Base-by-base conservation (phyloP, 1,140 invertebrate species). In the Oncopeltus fasciatus region DNA sequence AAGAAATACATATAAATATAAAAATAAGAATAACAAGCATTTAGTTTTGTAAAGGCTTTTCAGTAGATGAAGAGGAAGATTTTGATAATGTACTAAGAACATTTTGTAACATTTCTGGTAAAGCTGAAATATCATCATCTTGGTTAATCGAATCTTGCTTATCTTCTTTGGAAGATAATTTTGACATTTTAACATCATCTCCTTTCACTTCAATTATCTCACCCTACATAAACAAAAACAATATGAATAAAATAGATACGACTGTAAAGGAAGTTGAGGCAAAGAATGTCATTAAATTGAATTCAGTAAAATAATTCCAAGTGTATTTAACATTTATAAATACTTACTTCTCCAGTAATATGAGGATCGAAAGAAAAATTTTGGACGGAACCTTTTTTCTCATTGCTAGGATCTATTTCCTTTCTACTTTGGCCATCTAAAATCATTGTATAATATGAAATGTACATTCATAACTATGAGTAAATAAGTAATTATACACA, bases 121-220 rank as follows among this genome's bases (percentile, higher is more conserved):
- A 26, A 4, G 49, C 20, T 4, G 49, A 53, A 12, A 53, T 9
- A 1, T 53, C 49, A 24, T 53, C 49, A 16, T 53, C 49, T 14
- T 24, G 4, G 14, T 53, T 24, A 16, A 24, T 24, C 20, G 20
- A 24, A 9, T 20, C 24, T 53, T 53, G 20, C 26, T 53, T 49
- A 16, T 44, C 21, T 46, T 46, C 21, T 5, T 18, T 46, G 21
- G 18, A n/a, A 16, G 24, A 18, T 26, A 3, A 1, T 14, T 14
- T 38, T 12, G 49, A 27, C 2, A 14, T 24, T 24, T 53, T 14
- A 47, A 59, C 20, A 11, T 59, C 57, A 24, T 31, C 57, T 18
- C 33, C 33, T 4, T 43, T 59, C 2, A 59, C 57, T 33, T 59
- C 57, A 26, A 59, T 44, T 21, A 59, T 59, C 18, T 38, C 31